phyloP scores from a whole-genome alignment of 2,797 vertebrate genomes.

The Glyptemys insculpta region DNA sequence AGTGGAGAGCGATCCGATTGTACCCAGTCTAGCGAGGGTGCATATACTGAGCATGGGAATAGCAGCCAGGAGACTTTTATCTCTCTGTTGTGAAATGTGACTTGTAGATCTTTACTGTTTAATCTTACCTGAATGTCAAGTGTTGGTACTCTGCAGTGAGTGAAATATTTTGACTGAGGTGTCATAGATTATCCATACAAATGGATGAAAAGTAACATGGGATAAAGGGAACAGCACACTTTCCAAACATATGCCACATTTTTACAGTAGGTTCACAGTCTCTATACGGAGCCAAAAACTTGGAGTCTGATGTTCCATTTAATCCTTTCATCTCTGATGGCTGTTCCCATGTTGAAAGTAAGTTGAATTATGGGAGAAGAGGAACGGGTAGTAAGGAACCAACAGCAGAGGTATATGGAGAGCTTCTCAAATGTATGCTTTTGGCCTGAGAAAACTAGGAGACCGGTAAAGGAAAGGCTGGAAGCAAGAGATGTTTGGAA shows the following conservation, averaged over 20 bases:
- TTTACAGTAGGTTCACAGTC: background rate
- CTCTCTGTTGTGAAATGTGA: background rate
- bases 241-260: background rate
- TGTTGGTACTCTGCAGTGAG: background rate
- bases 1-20: background rate
- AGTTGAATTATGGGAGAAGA: background rate
- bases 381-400: background rate
- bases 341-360: background rate
- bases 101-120: background rate
- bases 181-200: background rate
- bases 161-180: background rate
- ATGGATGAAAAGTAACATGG: background rate
- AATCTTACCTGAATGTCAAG: background rate
- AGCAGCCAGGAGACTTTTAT: background rate
- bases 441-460: background rate
- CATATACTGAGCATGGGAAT: background rate
- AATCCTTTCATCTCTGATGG: background rate
- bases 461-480: background rate
- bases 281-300: background rate
- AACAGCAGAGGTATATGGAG: background rate
- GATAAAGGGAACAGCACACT: background rate
- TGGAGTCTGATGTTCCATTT: background rate
- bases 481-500: background rate
- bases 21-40: background rate
- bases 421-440: background rate